A percentile compares a stretch with the other conserved stretches of the same genome.
These are phyloP conservation scores for Calyptommatus sinebrachiatus DNA, from an alignment of 2,113 vertebrate species.

Conservation along the genomic window DNA sequence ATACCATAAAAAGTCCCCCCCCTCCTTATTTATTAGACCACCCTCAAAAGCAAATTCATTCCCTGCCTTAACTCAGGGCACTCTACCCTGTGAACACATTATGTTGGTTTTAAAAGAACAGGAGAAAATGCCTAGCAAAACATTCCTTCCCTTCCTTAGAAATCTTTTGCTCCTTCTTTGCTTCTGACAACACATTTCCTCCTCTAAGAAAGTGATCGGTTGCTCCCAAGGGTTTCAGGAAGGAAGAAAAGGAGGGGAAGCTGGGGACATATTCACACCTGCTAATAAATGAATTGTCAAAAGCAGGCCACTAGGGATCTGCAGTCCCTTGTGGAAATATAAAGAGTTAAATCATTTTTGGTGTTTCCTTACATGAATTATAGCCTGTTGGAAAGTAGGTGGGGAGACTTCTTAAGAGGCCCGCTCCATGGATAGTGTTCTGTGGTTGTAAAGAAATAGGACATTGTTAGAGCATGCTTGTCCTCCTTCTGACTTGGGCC, in stretches of 20 bases:
- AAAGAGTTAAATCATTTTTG: slow-evolving; percentile 37
- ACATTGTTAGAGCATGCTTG: not conserved
- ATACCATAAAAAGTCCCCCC: accelerated
- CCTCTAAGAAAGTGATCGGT: slow-evolving; percentile 22
- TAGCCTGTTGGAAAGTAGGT: slow-evolving; percentile 26
- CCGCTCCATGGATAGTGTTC: not conserved
- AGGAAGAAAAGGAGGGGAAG: slow-evolving; percentile 16
- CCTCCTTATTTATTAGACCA: not conserved
- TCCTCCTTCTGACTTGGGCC: no score
- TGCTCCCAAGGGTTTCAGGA: slow-evolving; percentile 34
- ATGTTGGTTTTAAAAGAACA: slow-evolving; percentile 15
- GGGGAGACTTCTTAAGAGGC: not conserved
- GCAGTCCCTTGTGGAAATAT: slow-evolving; percentile 32
- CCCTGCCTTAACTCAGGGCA: not conserved
- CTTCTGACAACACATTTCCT: slow-evolving; percentile 40
- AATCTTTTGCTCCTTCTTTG: slow-evolving; percentile 26
- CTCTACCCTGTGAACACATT: not conserved
- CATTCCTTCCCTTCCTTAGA: slow-evolving; percentile 24
- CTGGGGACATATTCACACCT: slow-evolving; percentile 53
- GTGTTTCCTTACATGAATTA: slow-evolving; percentile 42
- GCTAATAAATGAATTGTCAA: slow-evolving; percentile 48
- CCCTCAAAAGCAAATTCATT: not conserved
- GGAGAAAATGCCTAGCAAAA: slow-evolving; percentile 32
- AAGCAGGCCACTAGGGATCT: slow-evolving; percentile 15
- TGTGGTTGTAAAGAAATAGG: not conserved